These are phyloP conservation scores for Lottia gigantea DNA, from an alignment of 2,888 invertebrate species.

Conservation along the genomic window DNA sequence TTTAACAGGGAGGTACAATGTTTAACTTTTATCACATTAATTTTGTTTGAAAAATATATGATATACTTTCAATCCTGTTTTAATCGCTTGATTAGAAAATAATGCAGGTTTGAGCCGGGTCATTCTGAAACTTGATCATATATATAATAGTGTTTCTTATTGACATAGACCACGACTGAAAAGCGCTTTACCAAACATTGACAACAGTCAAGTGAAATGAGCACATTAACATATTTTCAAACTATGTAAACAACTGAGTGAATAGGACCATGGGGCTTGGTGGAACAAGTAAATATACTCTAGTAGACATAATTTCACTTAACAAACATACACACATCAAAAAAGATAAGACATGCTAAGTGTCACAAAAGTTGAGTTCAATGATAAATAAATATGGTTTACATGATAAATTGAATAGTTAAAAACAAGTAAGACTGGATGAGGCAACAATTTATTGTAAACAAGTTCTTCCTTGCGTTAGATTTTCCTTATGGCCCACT, in stretches of 20 bases:
- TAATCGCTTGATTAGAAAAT: too few species aligned
- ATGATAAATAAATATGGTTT: constrained; percentile 1
- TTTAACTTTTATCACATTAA: too few species aligned
- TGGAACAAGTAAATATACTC: neutral
- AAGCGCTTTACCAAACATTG: constrained; percentile 9
- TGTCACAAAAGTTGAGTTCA: constrained; percentile 8
- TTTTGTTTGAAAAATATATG: too few species aligned
- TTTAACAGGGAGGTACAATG: too few species aligned
- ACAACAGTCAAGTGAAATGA: constrained; percentile 11
- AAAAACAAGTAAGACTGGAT: too few species aligned
- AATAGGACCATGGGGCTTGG: neutral
- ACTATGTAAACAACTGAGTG: neutral
- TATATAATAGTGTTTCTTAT: neutral
- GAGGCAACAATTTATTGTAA: too few species aligned
- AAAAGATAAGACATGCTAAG: constrained; percentile 11
- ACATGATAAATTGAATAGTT: constrained; percentile 8
- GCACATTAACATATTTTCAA: constrained; percentile 10
- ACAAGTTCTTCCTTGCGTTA: too few species aligned
- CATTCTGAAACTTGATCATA: too few species aligned
- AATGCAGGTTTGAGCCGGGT: too few species aligned
- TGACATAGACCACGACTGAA: constrained; percentile 1
- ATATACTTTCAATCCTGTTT: too few species aligned
- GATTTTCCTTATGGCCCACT: too few species aligned
- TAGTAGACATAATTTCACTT: constrained; percentile 7
- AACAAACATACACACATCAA: constrained; percentile 8